Percentiles rank a stretch among this genome's conserved stretches.
Evolutionary conservation across 1,140 invertebrate species (phyloP).

Genomic region (Macrocentrus cingulum): DNA sequence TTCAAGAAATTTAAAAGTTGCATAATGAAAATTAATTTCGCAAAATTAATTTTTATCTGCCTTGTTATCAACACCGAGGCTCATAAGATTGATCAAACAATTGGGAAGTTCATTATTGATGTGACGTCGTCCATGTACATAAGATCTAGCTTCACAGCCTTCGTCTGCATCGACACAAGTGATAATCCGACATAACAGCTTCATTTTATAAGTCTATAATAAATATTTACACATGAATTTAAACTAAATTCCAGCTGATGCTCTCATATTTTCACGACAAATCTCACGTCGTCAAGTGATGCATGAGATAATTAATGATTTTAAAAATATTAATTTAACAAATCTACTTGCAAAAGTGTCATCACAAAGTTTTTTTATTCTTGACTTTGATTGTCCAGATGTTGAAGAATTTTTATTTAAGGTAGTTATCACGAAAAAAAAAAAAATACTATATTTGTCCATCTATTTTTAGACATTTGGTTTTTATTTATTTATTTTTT

Average conservation of each 20-base stretch:
- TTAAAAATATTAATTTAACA: background rate
- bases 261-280: constrained; percentile 6
- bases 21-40: constrained; percentile 3
- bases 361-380: constrained; percentile 22
- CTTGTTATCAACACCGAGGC: background rate
- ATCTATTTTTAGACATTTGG: background rate
- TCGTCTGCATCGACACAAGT: constrained; percentile 32
- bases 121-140: constrained; percentile 21
- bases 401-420: constrained; percentile 22
- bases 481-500: background rate
- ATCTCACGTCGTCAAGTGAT: constrained; percentile 21
- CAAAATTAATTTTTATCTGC: background rate
- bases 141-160: constrained; percentile 29
- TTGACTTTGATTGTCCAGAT: constrained; percentile 29
- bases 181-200: constrained; percentile 2
- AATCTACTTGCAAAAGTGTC: background rate
- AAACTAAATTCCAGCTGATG: background rate
- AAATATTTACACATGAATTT: background rate
- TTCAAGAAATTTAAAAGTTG: constrained; percentile 1
- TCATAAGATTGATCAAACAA: constrained; percentile 15
- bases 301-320: constrained; percentile 13
- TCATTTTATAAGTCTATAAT: background rate
- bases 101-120: constrained; percentile 30
- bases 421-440: constrained; percentile 12
- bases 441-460: background rate